These are phyloP conservation scores for Polydrusus tereticollis DNA, from an alignment of 2,888 invertebrate genomes.

Conservation along the genomic window DNA sequence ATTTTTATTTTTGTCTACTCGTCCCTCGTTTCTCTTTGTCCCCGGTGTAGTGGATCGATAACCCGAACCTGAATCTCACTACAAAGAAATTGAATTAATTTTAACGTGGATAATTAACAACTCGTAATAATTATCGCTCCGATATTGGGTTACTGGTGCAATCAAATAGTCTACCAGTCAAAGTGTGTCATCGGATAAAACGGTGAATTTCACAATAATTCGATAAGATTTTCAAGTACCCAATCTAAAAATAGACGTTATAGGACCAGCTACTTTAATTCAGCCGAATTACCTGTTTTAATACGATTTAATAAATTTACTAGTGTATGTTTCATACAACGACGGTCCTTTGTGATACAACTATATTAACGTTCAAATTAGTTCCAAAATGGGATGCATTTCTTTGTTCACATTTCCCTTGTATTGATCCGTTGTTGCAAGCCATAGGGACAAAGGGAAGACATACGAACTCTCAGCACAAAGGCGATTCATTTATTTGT, in stretches of 20 bases:
- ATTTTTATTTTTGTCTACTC: not conserved
- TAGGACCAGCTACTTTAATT: not conserved
- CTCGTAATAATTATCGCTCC: not conserved
- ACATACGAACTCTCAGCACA: not conserved
- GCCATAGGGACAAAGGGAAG: not conserved
- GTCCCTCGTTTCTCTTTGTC: not conserved
- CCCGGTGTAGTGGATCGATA: not conserved
- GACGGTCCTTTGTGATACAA: too few species aligned
- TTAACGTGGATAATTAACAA: not conserved
- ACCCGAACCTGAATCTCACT: not conserved
- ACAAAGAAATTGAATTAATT: not conserved
- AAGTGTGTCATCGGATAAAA: not conserved
- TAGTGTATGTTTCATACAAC: too few species aligned
- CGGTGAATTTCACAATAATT: not conserved
- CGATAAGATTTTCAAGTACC: not conserved
- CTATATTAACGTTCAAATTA: too few species aligned
- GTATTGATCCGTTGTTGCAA: not conserved
- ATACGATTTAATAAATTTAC: too few species aligned
- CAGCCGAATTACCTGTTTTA: too few species aligned
- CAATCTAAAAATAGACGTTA: not conserved
- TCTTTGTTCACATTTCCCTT: not conserved
- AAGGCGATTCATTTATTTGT: not conserved
- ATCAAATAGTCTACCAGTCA: not conserved
- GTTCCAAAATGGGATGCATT: not conserved
- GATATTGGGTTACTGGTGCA: not conserved